phyloP scores from a whole-genome alignment of 1,140 invertebrate species.

The Pogonognathellus flavescens region DNA sequence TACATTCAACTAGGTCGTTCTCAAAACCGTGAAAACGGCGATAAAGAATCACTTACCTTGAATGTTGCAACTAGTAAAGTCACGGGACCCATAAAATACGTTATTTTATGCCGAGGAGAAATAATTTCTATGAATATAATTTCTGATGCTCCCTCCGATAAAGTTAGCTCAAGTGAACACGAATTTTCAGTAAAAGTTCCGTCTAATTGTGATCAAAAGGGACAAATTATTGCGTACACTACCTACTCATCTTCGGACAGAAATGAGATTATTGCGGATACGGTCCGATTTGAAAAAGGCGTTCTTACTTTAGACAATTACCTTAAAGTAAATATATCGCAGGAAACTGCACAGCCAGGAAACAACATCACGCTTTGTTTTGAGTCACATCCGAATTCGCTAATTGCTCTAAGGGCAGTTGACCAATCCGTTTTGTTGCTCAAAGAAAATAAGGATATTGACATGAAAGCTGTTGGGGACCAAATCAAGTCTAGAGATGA shows the following conservation, averaged over 20 bases:
- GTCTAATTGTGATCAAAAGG: background rate
- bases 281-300: background rate
- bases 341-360: background rate
- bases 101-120: conserved; percentile 25
- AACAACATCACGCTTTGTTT: background rate
- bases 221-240: conserved; percentile 21
- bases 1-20: conserved; percentile 52
- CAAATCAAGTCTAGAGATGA: background rate
- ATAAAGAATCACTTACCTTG: background rate
- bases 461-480: background rate
- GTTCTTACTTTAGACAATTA: background rate
- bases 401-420: conserved; percentile 82
- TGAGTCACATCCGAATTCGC: background rate
- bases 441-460: conserved; percentile 76
- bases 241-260: background rate
- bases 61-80: conserved; percentile 11
- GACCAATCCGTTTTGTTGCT: conserved; percentile 87
- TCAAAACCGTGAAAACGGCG: background rate
- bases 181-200: background rate
- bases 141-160: background rate
- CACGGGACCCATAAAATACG: conserved; percentile 2
- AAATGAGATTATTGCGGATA: conserved; percentile 30
- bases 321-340: background rate
- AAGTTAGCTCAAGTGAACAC: background rate
- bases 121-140: background rate